A percentile compares a stretch with the other conserved stretches of the same genome.
phyloP scores from a whole-genome alignment of 1,140 invertebrate species.

The Hyposmocoma kahamanoa region DNA sequence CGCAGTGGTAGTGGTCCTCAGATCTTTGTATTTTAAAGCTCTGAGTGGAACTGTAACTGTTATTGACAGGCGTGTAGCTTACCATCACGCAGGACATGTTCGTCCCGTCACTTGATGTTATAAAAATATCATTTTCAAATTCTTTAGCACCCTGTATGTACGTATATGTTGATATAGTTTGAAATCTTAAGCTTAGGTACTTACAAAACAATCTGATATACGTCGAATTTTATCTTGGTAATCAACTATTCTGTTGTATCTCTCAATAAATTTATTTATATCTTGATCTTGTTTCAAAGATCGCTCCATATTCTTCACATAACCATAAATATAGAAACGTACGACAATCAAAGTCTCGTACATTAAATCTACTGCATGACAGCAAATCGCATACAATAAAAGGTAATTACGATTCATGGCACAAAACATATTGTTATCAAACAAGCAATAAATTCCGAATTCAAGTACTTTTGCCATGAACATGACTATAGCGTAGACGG shows the following conservation, averaged over 20 bases:
- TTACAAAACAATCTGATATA: background rate
- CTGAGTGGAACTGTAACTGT: too few species aligned
- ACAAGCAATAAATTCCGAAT: background rate
- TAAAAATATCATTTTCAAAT: too few species aligned
- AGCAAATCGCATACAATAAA: background rate
- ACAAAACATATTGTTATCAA: background rate
- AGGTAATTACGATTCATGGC: background rate
- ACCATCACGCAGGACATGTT: too few species aligned
- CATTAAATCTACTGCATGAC: background rate
- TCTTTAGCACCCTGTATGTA: too few species aligned
- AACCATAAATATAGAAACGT: background rate
- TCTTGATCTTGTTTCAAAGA: background rate
- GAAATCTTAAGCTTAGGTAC: too few species aligned
- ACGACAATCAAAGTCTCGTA: background rate
- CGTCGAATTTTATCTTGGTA: background rate
- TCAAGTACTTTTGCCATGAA: background rate
- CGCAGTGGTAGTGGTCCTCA: too few species aligned
- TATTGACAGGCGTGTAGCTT: too few species aligned
- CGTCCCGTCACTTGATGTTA: too few species aligned
- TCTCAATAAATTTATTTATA: background rate
- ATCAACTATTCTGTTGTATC: background rate
- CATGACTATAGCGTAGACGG: background rate
- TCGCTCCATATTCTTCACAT: background rate
- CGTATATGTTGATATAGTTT: too few species aligned
- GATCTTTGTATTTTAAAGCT: too few species aligned